Evolutionary conservation across 2,888 invertebrate species (phyloP).

Genomic region (Standfussiana lucernea): DNA sequence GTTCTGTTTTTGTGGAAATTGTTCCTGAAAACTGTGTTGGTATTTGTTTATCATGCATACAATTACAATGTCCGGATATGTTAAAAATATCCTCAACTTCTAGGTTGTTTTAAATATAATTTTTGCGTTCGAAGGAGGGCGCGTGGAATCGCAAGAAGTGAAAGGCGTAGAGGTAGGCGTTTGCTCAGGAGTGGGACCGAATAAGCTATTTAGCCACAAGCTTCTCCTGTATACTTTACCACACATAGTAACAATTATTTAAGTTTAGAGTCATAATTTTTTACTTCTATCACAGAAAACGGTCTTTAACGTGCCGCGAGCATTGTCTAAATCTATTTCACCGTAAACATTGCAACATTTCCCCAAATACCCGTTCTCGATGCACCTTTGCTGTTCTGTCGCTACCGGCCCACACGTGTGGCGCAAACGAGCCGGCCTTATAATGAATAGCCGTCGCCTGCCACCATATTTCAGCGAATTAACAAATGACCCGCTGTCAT

Average conservation of each 20-base stretch:
- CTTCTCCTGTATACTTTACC: no score
- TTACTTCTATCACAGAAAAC: not conserved
- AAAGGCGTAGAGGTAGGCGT: not conserved
- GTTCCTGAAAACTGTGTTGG: not conserved
- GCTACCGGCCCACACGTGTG: slow-evolving; percentile 85
- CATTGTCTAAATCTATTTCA: not conserved
- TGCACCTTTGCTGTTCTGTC: slow-evolving; percentile 73
- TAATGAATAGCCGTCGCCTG: slow-evolving; percentile 89
- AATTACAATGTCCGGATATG: no score
- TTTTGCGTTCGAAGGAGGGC: not conserved
- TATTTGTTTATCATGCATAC: not conserved
- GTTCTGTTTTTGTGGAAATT: slow-evolving; percentile 9
- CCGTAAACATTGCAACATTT: not conserved
- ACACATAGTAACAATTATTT: not conserved
- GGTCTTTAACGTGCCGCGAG: not conserved
- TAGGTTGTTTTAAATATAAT: not conserved
- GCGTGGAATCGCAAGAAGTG: not conserved
- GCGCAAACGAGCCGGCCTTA: slow-evolving; percentile 88
- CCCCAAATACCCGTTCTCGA: slow-evolving; percentile 1
- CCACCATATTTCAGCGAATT: slow-evolving; percentile 90
- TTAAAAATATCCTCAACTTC: not conserved
- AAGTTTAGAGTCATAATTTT: not conserved
- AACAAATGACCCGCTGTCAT: slow-evolving; percentile 89
- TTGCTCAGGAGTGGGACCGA: not conserved
- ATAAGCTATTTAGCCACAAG: no score